phyloP scores from a whole-genome alignment of 2,113 vertebrate genomes.

The Megalops atlanticus region DNA sequence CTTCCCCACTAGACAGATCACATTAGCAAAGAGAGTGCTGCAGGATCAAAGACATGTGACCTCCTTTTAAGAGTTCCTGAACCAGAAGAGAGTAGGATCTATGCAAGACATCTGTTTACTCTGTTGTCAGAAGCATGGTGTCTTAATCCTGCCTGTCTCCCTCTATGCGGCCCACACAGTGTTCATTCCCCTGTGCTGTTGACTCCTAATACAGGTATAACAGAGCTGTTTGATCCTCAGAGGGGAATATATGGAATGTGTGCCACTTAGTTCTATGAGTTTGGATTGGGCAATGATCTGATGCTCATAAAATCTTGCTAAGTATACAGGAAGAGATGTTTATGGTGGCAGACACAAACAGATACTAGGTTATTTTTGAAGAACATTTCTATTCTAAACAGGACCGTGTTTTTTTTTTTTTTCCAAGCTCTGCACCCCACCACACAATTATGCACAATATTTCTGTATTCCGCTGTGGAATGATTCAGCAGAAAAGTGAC shows the following conservation, averaged over 20 bases:
- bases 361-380: too few species aligned
- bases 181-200: not conserved
- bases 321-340: not conserved
- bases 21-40: too few species aligned
- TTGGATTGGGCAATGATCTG: too few species aligned
- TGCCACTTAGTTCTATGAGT: too few species aligned
- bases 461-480: slow-evolving; percentile 16
- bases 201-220: not conserved
- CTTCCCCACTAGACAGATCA: too few species aligned
- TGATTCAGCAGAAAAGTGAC: slow-evolving; percentile 25
- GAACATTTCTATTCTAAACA: not conserved
- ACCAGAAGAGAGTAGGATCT: too few species aligned
- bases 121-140: too few species aligned
- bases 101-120: too few species aligned
- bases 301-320: too few species aligned
- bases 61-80: too few species aligned
- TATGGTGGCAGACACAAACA: not conserved
- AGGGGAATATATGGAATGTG: too few species aligned
- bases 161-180: not conserved
- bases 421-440: not conserved
- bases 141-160: not conserved
- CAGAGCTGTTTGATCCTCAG: not conserved
- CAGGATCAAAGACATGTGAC: too few species aligned
- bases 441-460: not conserved
- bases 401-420: not conserved